A percentile compares a stretch with the other conserved stretches of the same genome.
Conservation (phyloP, 2,797 vertebrate species). For the Tinamus major region DNA sequence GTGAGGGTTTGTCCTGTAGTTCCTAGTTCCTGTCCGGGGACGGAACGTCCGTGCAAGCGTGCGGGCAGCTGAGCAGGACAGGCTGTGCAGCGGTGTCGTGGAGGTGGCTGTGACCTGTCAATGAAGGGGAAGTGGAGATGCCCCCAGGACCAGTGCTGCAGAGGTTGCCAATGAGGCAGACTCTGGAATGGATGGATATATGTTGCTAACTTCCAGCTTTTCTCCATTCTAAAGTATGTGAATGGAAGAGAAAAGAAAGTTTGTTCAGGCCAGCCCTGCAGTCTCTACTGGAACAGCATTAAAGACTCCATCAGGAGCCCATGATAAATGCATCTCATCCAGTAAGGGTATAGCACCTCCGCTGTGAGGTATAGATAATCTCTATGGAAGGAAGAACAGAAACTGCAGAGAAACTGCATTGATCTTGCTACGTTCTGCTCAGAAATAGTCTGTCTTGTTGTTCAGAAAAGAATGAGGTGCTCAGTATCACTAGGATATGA, state of each 20-base stretch:
- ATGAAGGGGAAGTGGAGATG: neutral
- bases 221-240: neutral
- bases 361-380: neutral
- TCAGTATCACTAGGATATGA: neutral
- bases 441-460: neutral
- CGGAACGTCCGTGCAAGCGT: neutral
- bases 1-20: neutral
- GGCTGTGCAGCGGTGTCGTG: neutral
- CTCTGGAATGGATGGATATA: neutral
- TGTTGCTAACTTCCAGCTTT: neutral
- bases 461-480: neutral
- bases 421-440: neutral
- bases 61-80: neutral
- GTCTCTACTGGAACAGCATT: neutral
- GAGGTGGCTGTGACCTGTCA: neutral
- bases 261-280: neutral
- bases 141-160: neutral
- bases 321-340: neutral
- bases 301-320: neutral
- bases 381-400: neutral
- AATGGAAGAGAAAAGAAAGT: neutral
- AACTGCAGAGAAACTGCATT: neutral
- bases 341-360: neutral
- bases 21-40: neutral
- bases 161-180: neutral